Conservation (phyloP, 1,140 invertebrate species). For the Protaetia brevitarsis region DNA sequence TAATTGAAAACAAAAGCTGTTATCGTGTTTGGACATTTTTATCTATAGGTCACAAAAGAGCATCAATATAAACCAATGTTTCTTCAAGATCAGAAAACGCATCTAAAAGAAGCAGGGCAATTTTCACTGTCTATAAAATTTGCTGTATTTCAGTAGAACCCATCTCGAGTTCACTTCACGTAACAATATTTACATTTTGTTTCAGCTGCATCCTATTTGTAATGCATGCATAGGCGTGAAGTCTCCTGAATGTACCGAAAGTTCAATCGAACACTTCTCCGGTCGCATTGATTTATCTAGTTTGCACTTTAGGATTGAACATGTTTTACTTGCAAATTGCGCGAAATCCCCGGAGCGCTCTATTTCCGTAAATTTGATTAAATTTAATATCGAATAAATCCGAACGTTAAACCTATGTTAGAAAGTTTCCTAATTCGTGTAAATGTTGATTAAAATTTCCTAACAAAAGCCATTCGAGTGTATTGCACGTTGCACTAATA, state of each 20-base stretch:
- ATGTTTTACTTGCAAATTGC: conserved; percentile 5
- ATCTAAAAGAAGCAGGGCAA: too few relatives aligned
- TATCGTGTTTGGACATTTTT: too few relatives aligned
- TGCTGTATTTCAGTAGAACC: neutral
- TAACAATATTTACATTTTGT: conserved; percentile 6
- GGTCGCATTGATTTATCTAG: neutral
- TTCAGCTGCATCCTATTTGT: conserved; percentile 1
- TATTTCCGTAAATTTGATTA: conserved; percentile 8
- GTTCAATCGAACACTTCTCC: neutral
- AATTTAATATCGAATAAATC: conserved; percentile 5
- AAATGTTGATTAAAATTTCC: conserved; percentile 24
- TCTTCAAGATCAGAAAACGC: too few relatives aligned
- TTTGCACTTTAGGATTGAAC: neutral
- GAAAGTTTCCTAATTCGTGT: neutral
- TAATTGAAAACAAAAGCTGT: too few relatives aligned
- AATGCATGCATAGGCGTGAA: neutral
- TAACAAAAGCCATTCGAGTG: conserved; percentile 10
- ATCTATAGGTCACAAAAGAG: too few relatives aligned
- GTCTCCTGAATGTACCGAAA: neutral
- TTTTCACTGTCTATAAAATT: too few relatives aligned
- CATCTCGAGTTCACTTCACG: neutral
- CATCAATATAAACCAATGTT: too few relatives aligned
- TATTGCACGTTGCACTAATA: conserved; percentile 20
- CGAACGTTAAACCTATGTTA: neutral
- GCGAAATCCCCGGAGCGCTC: neutral